Base-by-base conservation (phyloP, 2,797 vertebrate genomes). In the Sebastes hubbsi region DNA sequence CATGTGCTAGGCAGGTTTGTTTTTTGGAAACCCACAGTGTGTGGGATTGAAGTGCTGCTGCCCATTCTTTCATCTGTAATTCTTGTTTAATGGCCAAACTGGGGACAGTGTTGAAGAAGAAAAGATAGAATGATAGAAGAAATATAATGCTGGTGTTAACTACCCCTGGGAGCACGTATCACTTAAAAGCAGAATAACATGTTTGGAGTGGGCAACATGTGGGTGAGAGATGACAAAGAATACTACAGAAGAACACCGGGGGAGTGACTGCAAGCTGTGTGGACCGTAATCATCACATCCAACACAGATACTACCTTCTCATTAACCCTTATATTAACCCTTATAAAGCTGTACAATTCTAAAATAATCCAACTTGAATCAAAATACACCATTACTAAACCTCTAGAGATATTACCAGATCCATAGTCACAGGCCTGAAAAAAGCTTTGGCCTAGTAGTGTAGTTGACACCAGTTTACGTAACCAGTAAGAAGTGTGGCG, bases 131-230 rank as follows among this genome's bases (percentile, higher is more conserved):
- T 61, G n/a, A 60, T 32, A 63, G 61, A 77, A 76, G 46, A 46
- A 59, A 80, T 12, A 42, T 24, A 74, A 69, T 22, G 32, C 22
- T 38, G 4, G 49, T 30, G 10, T n/a, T 14, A 77, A 74, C 56
- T 10, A 54, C 13, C 20, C 29, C 32, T 59, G n/a, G 22, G 65
- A 63, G 55, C 25, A 72, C 36, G 65, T 64, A 72, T 67, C 34
- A 85, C 61, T 60, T 55, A 77, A 56, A n/a, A 83, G 58, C 13
- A 76, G n/a, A 63, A 46, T 34, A 46, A 56, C 30, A 65, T 36
- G 34, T 73, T 81, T 38, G 18, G 34, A 72, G 58, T 75, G 36
- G 56, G 73, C 34, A 72, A 66, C 42, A 81, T 72, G 72, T 69
- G 52, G 66, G 34, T 68, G 61, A 80, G 25, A 74, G 12, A 69